Conservation (phyloP, 2,888 invertebrate species). For the Andrena camellia region DNA sequence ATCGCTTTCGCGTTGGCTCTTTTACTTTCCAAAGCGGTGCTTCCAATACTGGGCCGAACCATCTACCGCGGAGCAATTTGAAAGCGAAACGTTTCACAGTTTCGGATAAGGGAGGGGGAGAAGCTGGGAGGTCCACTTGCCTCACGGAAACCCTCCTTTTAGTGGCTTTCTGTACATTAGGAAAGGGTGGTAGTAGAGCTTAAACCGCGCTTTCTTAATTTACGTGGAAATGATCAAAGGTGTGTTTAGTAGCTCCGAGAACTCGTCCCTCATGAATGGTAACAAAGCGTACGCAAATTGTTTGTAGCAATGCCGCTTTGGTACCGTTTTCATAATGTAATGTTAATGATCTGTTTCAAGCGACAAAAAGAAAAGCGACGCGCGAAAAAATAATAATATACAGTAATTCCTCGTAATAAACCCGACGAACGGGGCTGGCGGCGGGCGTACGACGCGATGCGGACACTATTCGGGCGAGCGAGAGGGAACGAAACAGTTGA, state of each 20-base stretch:
- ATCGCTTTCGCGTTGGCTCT: constrained; percentile 11
- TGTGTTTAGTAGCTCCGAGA: constrained; percentile 17
- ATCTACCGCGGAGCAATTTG: constrained; percentile 19
- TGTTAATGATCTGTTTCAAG: neutral
- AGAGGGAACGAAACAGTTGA: too few species aligned
- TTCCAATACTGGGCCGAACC: constrained; percentile 1
- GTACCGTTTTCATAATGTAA: neutral
- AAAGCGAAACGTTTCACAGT: constrained; percentile 23
- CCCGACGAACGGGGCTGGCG: too few species aligned
- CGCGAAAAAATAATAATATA: neutral
- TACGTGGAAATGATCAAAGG: constrained; percentile 45
- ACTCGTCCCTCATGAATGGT: constrained; percentile 4
- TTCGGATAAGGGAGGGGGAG: neutral
- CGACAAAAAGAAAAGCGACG: neutral
- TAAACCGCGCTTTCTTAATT: constrained; percentile 24
- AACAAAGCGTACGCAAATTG: neutral
- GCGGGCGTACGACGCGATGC: too few species aligned
- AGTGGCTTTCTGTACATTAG: constrained; percentile 6
- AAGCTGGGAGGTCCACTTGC: neutral
- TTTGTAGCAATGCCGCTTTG: neutral
- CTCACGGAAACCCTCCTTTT: constrained; percentile 31
- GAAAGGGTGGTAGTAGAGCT: neutral
- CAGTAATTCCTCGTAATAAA: too few species aligned
- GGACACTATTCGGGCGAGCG: too few species aligned
- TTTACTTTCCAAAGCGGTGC: constrained; percentile 26